Base-by-base conservation (phyloP, 2,888 invertebrate species). In the Sepioteuthis lessoniana region DNA sequence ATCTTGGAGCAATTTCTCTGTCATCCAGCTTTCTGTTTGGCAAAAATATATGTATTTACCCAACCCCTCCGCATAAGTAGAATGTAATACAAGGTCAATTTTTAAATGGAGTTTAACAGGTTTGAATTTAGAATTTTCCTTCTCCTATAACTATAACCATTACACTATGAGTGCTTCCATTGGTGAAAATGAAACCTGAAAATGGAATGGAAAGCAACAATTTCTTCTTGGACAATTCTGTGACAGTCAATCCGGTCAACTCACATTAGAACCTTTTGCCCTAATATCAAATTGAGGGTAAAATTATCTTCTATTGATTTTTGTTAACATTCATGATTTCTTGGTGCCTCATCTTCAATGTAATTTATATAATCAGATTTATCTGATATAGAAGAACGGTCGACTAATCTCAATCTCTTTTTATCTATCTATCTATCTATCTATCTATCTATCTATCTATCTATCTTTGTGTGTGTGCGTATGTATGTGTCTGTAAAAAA, bases 201-300 rank as follows among this genome's bases (percentile, higher is more conserved):
- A 76, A 16, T 76, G 76, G n/a, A 76, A 16, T 76, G 76, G n/a
- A 10, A n/a, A 47, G 47, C 47, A 76, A 76, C 31, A 8, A 8
- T 76, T n/a, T 76, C n/a, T n/a, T 76, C 76, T 76, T n/a, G n/a
- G n/a, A n/a, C n/a, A 76, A 76, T 76, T n/a, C n/a, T 76, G n/a
- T 76, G n/a, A n/a, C 76, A 76, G n/a, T 16, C 76, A 76, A 76
- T 76, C 76, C n/a, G 76, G 76, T n/a, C 76, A 76, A 76, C n/a
- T 13, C n/a, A 76, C 76, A 16, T n/a, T 76, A 13, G 76, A n/a
- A 19, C n/a, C 76, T n/a, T 76, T 76, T 76, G 76, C n/a, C n/a
- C 76, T 76, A 8, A 13, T n/a, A 76, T 76, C 76, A 76, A 76
- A 76, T n/a, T 76, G n/a, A 76, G 76, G n/a, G 16, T n/a, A 76